A percentile compares a stretch with the other conserved stretches of the same genome.
Conservation (phyloP, 2,888 invertebrate genomes). For the Phlogophora meticulosa region DNA sequence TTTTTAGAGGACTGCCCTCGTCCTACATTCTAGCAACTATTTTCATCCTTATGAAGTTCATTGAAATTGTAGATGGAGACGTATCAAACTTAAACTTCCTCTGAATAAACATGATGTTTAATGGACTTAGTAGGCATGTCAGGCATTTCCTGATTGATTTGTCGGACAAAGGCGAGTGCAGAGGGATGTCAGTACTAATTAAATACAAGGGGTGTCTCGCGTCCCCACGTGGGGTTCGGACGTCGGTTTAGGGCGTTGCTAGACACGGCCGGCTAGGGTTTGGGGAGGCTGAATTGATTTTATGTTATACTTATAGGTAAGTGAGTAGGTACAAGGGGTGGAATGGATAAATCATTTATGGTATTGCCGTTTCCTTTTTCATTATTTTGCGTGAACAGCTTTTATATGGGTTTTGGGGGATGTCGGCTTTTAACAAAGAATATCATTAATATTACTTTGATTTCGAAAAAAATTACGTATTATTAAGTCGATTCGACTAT, state of each 20-base stretch:
- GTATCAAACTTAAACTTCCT: neutral
- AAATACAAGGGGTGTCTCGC: constrained; percentile 39
- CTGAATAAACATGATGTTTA: neutral
- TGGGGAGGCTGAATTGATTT: constrained; percentile 40
- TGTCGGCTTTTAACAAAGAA: neutral
- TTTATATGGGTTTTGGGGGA: neutral
- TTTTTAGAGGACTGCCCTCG: constrained; percentile 44
- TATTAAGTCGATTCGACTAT: too few relatives aligned
- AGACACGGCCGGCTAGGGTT: constrained; percentile 39
- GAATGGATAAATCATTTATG: constrained; percentile 21
- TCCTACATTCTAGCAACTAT: constrained; percentile 29
- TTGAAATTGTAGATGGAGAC: constrained; percentile 5
- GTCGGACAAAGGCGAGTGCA: constrained; percentile 41
- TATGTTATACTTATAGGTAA: constrained; percentile 19
- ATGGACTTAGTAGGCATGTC: constrained; percentile 9
- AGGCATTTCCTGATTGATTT: constrained; percentile 36
- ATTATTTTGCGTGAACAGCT: neutral
- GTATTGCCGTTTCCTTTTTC: constrained; percentile 21
- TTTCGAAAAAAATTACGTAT: neutral
- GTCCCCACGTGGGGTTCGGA: constrained; percentile 20
- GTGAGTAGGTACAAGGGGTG: constrained; percentile 18
- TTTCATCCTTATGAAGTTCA: constrained; percentile 40
- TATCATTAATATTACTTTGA: neutral
- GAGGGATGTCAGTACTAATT: constrained; percentile 44
- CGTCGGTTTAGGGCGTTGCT: constrained; percentile 41